Base-by-base conservation (phyloP, 2,797 vertebrate genomes). In the Lagocephalus sceleratus region DNA sequence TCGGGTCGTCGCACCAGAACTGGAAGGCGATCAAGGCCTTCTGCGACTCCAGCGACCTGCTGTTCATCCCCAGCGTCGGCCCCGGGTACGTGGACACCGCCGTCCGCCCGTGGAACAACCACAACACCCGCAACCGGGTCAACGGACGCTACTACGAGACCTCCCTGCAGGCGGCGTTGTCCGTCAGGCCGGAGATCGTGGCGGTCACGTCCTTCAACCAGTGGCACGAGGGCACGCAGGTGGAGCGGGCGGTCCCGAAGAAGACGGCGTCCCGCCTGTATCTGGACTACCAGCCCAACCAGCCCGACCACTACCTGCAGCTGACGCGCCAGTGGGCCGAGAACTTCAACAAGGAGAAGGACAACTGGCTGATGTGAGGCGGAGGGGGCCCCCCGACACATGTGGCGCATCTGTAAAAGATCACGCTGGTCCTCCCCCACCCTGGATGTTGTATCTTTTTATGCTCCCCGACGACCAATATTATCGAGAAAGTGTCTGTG, bases 111-210 rank as follows among this genome's bases (percentile, higher is more conserved):
- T 95, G 94, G 94, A 95, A 95, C 82, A 94, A 94, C 79, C 94
- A 95, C 61, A 94, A 94, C 68, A 94, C 94, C 5, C 87, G 94
- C 40, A 93, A 94, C 74, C 78, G 94, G n/a, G 92, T 95, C 26
- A 95, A 94, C 0, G 94, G 94, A n/a, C 92, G 93, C 19, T 95
- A 95, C 72, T 94, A 94, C 0, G 94, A 95, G 78, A 95, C 94
- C 0, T 90, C 91, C 20, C 81, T 95, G 65, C 92, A 94, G 75
- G 93, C 93, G 0, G 93, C 93, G 6, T 73, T 94, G 47, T 88
- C 83, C 0, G 91, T 93, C 41, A 83, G 92, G 53, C 92, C 94
- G 0, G 93, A 94, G 63, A 90, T 94, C 0, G 90, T 95, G 51
- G 91, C 93, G 52, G 87, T 95, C 22, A 94, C 93, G 0, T 95